Evolutionary conservation across 2,797 vertebrate genomes (phyloP).

Genomic region (Bufotes viridis): DNA sequence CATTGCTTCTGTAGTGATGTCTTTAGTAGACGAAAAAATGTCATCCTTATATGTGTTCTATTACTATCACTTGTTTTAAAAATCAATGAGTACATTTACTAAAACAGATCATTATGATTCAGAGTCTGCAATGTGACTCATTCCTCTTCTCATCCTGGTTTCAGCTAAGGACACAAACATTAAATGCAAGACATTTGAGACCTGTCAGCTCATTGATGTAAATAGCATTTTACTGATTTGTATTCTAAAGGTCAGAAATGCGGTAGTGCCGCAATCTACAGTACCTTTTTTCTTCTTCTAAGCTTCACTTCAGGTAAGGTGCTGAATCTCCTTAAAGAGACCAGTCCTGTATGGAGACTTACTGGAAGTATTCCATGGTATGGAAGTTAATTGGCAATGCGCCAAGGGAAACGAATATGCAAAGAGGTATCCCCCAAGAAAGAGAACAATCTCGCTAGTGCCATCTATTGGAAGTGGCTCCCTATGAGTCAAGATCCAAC

Average conservation of each 20-base stretch:
- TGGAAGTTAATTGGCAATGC: too few species aligned
- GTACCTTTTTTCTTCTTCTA: too few species aligned
- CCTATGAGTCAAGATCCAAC: too few species aligned
- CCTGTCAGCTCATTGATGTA: slow-evolving; percentile 15
- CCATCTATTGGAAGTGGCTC: too few species aligned
- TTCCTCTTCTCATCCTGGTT: slow-evolving; percentile 24
- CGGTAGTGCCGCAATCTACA: too few species aligned
- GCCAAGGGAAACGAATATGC: too few species aligned
- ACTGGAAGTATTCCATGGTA: too few species aligned
- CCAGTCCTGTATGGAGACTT: too few species aligned
- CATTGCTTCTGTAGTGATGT: neutral
- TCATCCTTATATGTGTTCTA: slow-evolving; percentile 5
- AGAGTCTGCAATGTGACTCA: slow-evolving; percentile 42
- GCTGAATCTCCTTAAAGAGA: too few species aligned
- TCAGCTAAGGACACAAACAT: slow-evolving; percentile 25
- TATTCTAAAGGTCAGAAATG: neutral
- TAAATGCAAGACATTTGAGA: slow-evolving; percentile 25
- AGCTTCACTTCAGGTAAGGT: too few species aligned
- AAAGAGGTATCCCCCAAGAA: too few species aligned
- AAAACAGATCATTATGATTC: slow-evolving; percentile 41
- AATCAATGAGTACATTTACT: slow-evolving; percentile 29
- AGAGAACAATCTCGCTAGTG: too few species aligned
- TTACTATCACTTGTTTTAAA: slow-evolving; percentile 23
- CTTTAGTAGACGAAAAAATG: neutral
- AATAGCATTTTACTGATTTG: neutral